Evolutionary conservation across 2,888 invertebrate genomes (phyloP).

Genomic region (Drosophila prostipennis): DNA sequence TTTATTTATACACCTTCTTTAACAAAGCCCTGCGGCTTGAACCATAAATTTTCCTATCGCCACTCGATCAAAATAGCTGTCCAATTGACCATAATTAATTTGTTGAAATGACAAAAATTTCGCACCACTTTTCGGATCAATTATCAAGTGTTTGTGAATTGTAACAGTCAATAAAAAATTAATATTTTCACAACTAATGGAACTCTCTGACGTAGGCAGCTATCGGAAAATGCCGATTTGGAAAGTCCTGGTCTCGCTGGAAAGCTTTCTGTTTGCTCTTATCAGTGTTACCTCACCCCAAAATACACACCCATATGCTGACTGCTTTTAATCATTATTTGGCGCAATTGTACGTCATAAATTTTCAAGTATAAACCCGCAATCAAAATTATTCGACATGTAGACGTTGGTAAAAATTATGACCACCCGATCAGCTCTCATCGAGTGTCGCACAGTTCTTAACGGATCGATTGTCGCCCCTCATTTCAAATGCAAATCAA

Average conservation of each 20-base stretch:
- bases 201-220: constrained; percentile 60
- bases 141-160: constrained; percentile 59
- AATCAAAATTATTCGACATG: constrained; percentile 60
- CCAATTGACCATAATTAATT: constrained; percentile 49
- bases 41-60: constrained; percentile 48
- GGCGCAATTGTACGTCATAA: constrained; percentile 58
- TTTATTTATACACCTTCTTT: constrained; percentile 22
- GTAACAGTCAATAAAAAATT: constrained; percentile 42
- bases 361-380: constrained; percentile 50
- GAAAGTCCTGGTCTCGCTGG: constrained; percentile 24
- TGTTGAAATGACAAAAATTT: constrained; percentile 56
- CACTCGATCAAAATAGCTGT: constrained; percentile 66
- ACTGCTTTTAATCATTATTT: constrained; percentile 46
- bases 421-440: constrained; percentile 17
- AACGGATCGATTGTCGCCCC: constrained; percentile 12
- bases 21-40: constrained; percentile 21
- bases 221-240: constrained; percentile 31
- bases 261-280: constrained; percentile 19
- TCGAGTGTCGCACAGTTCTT: constrained; percentile 21
- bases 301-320: constrained; percentile 28
- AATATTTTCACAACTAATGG: constrained; percentile 32
- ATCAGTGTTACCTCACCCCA: constrained; percentile 16
- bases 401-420: constrained; percentile 69
- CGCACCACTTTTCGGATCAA: constrained; percentile 50
- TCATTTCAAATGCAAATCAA: constrained; percentile 53